Evolutionary conservation across 2,797 vertebrate genomes (phyloP).

Genomic region (Coccyzus lansbergi): DNA sequence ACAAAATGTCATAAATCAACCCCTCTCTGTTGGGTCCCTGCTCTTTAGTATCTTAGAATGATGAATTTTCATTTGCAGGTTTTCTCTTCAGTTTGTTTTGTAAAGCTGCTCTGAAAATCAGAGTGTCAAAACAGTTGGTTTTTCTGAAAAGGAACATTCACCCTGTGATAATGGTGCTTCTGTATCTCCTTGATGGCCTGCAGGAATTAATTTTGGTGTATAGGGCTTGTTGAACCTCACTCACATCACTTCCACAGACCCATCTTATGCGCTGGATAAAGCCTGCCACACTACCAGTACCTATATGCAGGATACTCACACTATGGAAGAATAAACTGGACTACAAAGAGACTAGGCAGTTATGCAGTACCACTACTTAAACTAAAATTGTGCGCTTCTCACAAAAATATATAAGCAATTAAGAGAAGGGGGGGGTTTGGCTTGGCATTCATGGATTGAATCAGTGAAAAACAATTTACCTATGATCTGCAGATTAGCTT

Average conservation of each 20-base stretch:
- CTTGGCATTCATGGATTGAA: not conserved
- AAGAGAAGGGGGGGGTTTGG: not conserved
- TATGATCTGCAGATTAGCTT: not conserved
- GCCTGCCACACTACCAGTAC: not conserved
- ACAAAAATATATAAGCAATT: not conserved
- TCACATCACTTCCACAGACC: not conserved
- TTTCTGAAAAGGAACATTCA: not conserved
- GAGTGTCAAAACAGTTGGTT: not conserved
- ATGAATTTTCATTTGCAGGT: not conserved
- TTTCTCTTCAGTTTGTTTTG: not conserved
- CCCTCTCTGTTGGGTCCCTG: not conserved
- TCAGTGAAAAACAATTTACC: not conserved
- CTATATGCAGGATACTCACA: not conserved
- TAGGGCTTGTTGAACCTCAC: not conserved
- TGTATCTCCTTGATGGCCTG: not conserved
- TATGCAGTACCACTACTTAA: not conserved
- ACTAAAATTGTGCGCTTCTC: not conserved
- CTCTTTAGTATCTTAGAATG: not conserved
- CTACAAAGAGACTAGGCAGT: not conserved
- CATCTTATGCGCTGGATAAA: not conserved
- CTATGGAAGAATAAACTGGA: not conserved
- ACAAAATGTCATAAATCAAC: not conserved
- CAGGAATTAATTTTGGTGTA: not conserved
- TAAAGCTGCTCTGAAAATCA: not conserved
- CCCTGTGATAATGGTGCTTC: not conserved